phyloP scores from a whole-genome alignment of 2,797 vertebrate species.

The Karalla daura region DNA sequence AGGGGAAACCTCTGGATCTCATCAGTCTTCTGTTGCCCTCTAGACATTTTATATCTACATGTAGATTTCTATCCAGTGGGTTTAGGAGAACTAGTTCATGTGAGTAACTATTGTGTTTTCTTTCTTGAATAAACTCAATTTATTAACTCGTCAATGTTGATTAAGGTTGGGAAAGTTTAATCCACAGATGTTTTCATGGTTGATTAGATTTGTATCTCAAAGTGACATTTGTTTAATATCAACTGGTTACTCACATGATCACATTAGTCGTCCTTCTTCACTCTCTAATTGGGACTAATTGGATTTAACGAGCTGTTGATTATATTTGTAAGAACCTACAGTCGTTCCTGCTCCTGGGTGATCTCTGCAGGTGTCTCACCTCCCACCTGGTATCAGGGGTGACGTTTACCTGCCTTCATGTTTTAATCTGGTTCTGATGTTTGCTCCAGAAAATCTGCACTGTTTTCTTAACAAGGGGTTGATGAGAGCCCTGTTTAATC shows the following conservation, averaged over 20 bases:
- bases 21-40: not conserved
- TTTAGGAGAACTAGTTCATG: too few relatives aligned
- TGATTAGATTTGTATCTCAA: too few relatives aligned
- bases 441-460: not conserved
- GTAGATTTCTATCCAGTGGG: too few relatives aligned
- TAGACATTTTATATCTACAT: not conserved
- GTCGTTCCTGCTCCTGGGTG: not conserved
- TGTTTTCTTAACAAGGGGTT: not conserved
- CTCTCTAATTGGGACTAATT: slow-evolving; percentile 9
- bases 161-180: too few relatives aligned
- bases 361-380: not conserved
- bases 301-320: slow-evolving; percentile 1
- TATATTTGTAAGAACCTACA: slow-evolving; percentile 7
- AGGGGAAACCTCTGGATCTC: not conserved
- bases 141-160: not conserved
- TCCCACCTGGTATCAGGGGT: not conserved
- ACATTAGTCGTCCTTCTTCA: not conserved
- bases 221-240: too few relatives aligned
- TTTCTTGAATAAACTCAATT: not conserved
- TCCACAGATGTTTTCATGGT: not conserved
- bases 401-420: slow-evolving; percentile 5
- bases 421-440: not conserved
- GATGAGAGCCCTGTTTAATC: slow-evolving; percentile 34
- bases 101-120: too few relatives aligned
- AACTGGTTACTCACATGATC: too few relatives aligned